Conservation (phyloP, 2,888 invertebrate genomes). For the Patella pellucida region DNA sequence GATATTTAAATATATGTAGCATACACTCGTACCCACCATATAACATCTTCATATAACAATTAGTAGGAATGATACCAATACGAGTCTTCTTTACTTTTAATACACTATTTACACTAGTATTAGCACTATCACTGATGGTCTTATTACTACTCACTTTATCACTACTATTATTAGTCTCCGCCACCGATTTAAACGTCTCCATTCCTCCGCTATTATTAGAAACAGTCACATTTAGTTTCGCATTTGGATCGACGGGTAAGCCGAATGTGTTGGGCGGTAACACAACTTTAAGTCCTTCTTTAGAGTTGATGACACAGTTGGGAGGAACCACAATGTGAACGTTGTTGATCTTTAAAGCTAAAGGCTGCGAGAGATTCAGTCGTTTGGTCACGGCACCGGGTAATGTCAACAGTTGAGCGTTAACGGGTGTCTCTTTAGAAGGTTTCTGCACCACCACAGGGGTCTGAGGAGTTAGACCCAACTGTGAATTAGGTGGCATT, state of each 20-base stretch:
- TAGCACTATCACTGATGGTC: not conserved
- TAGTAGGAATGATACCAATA: slow-evolving; percentile 18
- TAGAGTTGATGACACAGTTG: slow-evolving; percentile 55
- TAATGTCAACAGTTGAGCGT: slow-evolving; percentile 60
- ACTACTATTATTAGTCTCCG: slow-evolving; percentile 11
- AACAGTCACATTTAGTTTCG: slow-evolving; percentile 43
- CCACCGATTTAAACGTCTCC: not conserved
- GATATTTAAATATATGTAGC: slow-evolving; percentile 55
- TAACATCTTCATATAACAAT: slow-evolving; percentile 51
- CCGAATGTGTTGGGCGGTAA: slow-evolving; percentile 63
- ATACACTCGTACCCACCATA: slow-evolving; percentile 61
- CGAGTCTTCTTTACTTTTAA: not conserved
- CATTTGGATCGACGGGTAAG: slow-evolving; percentile 40
- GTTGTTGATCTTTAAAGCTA: slow-evolving; percentile 61
- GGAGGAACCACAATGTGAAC: slow-evolving; percentile 60
- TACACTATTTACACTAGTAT: slow-evolving; percentile 7
- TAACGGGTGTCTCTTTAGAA: slow-evolving; percentile 28
- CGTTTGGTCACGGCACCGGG: slow-evolving; percentile 55
- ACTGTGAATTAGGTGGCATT: not conserved
- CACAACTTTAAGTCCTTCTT: slow-evolving; percentile 59
- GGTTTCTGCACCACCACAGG: slow-evolving; percentile 9
- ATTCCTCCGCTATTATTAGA: slow-evolving; percentile 35
- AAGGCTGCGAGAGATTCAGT: slow-evolving; percentile 53
- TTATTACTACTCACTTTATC: slow-evolving; percentile 26
- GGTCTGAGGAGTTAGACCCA: slow-evolving; percentile 1